These are phyloP conservation scores for Pelodytes ibericus DNA, from an alignment of 2,797 vertebrate species.

Conservation along the genomic window DNA sequence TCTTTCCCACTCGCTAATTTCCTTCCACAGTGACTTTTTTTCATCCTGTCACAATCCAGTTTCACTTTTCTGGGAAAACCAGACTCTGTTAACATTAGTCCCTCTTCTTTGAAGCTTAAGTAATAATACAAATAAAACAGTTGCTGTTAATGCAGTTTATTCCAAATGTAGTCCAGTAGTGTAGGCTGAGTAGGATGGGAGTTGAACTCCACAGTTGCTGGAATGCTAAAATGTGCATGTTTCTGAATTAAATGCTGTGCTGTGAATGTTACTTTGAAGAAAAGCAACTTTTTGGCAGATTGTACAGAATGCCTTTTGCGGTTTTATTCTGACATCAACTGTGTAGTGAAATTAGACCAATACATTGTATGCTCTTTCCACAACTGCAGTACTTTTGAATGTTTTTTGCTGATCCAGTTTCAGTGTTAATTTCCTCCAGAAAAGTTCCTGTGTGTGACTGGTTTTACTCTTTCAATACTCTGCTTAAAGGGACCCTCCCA, in stretches of 20 bases:
- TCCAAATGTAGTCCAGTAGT: no score
- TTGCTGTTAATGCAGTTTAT: no score
- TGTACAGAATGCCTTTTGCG: conserved; percentile 12
- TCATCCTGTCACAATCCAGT: conserved; percentile 14
- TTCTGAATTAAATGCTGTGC: not conserved
- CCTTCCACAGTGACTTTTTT: conserved; percentile 14
- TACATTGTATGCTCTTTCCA: conserved; percentile 3
- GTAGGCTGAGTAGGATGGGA: no score
- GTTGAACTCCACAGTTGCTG: no score
- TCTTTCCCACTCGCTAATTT: conserved; percentile 36
- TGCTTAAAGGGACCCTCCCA: no score
- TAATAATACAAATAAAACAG: no score
- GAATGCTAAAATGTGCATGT: no score
- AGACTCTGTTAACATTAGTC: not conserved
- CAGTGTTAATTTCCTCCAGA: conserved; percentile 39
- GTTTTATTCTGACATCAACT: not conserved
- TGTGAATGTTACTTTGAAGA: not conserved
- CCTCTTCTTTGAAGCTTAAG: no score
- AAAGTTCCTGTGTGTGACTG: conserved; percentile 4
- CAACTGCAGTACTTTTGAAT: conserved; percentile 16
- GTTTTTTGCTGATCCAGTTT: conserved; percentile 4
- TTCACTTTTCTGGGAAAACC: conserved; percentile 2
- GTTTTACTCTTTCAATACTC: conserved; percentile 17
- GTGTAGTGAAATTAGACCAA: conserved; percentile 5
- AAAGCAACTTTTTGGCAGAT: conserved; percentile 5